Conservation (phyloP, 2,797 vertebrate species). For the Artibeus jamaicensis region DNA sequence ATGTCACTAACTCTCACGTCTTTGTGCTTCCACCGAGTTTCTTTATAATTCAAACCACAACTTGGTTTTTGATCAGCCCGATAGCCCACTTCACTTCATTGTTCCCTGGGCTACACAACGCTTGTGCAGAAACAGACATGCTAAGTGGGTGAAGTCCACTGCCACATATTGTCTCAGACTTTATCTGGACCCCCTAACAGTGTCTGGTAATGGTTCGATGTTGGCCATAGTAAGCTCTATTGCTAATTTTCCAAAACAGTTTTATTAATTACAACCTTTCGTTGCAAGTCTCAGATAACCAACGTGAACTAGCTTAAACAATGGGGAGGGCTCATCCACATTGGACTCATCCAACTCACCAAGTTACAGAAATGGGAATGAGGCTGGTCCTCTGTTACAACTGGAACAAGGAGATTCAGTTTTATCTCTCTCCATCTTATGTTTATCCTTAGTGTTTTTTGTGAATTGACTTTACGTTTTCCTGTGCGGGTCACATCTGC, state of each 20-base stretch:
- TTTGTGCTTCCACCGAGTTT: not conserved
- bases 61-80: not conserved
- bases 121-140: not conserved
- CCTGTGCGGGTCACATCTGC: not conserved
- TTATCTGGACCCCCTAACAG: not conserved
- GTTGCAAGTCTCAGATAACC: slow-evolving; percentile 6
- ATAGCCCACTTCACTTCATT: not conserved
- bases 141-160: not conserved
- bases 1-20: not conserved
- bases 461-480: not conserved
- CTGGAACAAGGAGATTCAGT: not conserved
- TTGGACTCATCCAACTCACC: no score
- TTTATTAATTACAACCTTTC: not conserved
- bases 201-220: not conserved
- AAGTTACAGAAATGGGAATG: not conserved
- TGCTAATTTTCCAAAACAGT: not conserved
- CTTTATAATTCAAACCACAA: not conserved
- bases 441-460: slow-evolving; percentile 4
- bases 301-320: not conserved
- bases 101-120: not conserved
- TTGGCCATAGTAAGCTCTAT: not conserved
- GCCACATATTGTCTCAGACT: not conserved
- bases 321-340: not conserved
- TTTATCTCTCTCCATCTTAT: not conserved
- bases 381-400: not conserved